Conservation (phyloP, 2,888 invertebrate species). For the Caenorhabditis zanzibari region DNA sequence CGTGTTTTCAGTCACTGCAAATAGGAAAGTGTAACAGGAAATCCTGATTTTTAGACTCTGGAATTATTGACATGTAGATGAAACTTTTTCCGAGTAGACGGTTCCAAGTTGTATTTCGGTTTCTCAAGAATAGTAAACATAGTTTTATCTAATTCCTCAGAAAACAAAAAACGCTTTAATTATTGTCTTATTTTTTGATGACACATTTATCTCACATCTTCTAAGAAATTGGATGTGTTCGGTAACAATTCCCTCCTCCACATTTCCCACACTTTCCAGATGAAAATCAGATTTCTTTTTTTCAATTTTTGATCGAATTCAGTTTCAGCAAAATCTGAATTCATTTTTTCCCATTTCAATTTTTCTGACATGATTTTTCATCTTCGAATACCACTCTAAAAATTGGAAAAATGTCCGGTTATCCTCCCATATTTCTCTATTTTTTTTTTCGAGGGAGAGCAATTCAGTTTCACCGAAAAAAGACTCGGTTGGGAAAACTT, state of each 20-base stretch:
- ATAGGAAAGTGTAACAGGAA: not conserved
- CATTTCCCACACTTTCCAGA: constrained; percentile 6
- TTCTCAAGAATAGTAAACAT: not conserved
- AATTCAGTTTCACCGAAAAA: constrained; percentile 8
- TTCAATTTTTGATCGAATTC: not conserved
- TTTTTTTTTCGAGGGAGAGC: not conserved
- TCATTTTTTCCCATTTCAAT: not conserved
- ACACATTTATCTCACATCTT: constrained; percentile 7
- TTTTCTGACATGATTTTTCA: not conserved
- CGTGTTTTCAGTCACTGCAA: not conserved
- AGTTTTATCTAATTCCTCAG: too few species aligned
- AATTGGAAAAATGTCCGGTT: too few species aligned
- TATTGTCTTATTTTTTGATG: constrained; percentile 11
- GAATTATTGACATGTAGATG: too few species aligned
- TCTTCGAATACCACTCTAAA: constrained; percentile 1
- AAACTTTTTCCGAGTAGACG: too few species aligned
- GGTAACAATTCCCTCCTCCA: not conserved
- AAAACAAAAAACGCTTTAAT: too few species aligned
- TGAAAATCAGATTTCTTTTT: constrained; percentile 10
- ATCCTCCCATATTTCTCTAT: too few species aligned
- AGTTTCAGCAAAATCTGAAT: too few species aligned
- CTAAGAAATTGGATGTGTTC: not conserved
- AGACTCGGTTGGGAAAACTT: constrained; percentile 20
- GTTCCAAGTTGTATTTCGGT: too few species aligned
- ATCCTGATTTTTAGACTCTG: too few species aligned